phyloP scores from a whole-genome alignment of 2,888 invertebrate species.

The Neuroscelio doddi region DNA sequence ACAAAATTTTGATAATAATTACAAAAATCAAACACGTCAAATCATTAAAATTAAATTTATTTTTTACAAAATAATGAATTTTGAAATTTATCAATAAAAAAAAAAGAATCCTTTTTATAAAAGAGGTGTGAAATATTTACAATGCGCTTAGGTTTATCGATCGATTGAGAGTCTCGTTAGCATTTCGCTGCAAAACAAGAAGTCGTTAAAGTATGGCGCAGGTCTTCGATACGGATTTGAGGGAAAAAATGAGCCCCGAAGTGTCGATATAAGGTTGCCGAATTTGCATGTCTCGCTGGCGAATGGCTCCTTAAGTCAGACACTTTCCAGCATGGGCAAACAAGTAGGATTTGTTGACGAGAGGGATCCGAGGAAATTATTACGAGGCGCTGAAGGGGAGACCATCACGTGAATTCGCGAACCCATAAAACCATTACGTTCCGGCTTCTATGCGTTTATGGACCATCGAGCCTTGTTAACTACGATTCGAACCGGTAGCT shows the following conservation, averaged over 20 bases:
- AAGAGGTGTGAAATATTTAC: too few species aligned
- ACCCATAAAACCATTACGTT: constrained; percentile 62
- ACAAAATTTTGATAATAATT: too few species aligned
- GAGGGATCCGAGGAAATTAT: constrained; percentile 39
- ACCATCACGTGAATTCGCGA: constrained; percentile 40
- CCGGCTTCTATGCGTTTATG: constrained; percentile 58
- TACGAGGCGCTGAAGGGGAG: constrained; percentile 46
- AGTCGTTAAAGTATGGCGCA: constrained; percentile 38
- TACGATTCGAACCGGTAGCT: constrained; percentile 38
- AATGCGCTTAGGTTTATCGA: too few species aligned
- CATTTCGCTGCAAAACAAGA: constrained; percentile 36
- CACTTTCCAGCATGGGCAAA: constrained; percentile 44
- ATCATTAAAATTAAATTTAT: too few species aligned
- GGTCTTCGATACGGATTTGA: constrained; percentile 33
- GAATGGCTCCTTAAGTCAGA: constrained; percentile 43
- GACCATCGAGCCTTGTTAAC: constrained; percentile 57
- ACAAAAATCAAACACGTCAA: too few species aligned
- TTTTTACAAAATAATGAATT: too few species aligned
- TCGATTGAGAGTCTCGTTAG: constrained; percentile 37
- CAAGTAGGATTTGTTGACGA: constrained; percentile 46
- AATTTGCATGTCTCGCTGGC: constrained; percentile 42
- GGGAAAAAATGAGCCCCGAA: constrained; percentile 44
- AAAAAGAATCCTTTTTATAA: too few species aligned
- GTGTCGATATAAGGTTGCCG: constrained; percentile 40
- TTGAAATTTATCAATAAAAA: too few species aligned